Evolutionary conservation across 1,140 invertebrate species (phyloP).

Genomic region (Sycobia sp.): DNA sequence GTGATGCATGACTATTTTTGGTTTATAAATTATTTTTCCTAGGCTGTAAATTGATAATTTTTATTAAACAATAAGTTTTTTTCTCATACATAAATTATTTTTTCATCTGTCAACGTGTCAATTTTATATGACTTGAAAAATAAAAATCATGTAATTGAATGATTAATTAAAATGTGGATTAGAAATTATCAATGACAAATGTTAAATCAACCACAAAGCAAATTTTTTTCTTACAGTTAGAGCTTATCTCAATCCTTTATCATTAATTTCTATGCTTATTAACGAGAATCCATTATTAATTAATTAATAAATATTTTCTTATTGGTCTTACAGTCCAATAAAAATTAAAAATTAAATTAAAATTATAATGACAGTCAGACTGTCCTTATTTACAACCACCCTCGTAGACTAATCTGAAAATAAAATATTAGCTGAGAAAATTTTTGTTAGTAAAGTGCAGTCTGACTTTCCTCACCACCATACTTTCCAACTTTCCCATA

Average conservation of each 20-base stretch:
- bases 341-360: too few species aligned
- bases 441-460: too few species aligned
- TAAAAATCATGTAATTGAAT: constrained; percentile 7
- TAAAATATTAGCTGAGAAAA: too few species aligned
- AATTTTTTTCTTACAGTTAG: constrained; percentile 13
- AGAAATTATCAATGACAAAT: constrained; percentile 9
- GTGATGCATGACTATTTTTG: constrained; percentile 16
- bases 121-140: constrained; percentile 19
- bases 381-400: too few species aligned
- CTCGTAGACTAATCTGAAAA: too few species aligned
- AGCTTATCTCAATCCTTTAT: constrained; percentile 9
- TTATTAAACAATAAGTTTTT: constrained; percentile 24
- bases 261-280: constrained; percentile 24
- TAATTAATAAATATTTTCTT: too few species aligned
- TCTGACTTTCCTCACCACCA: too few species aligned
- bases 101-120: constrained; percentile 13
- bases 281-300: constrained; percentile 14
- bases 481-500: too few species aligned
- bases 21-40: constrained; percentile 24
- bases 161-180: constrained; percentile 10
- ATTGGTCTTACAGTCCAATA: too few species aligned
- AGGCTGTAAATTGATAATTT: constrained; percentile 28
- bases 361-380: too few species aligned
- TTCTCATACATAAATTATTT: constrained; percentile 28
- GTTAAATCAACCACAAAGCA: constrained; percentile 12